These are phyloP conservation scores for Myiagra hebetior DNA, from an alignment of 2,113 vertebrate species.

Conservation along the genomic window DNA sequence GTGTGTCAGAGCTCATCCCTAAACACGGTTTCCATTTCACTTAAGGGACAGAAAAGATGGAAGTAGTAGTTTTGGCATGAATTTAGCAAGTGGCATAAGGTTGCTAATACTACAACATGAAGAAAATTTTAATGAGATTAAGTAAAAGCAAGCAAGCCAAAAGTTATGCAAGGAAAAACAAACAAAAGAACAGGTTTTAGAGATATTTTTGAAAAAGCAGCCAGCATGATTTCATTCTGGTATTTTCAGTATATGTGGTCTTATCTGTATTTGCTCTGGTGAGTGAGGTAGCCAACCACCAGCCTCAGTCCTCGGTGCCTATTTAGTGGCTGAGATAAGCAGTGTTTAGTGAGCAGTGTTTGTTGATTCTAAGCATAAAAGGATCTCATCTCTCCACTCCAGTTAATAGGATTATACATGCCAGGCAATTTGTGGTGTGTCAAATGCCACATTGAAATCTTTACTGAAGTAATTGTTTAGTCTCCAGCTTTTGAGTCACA, in stretches of 20 bases:
- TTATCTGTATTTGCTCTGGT: background rate
- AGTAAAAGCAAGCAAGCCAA: background rate
- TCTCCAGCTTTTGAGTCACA: background rate
- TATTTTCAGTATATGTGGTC: background rate
- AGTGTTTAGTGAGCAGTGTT: background rate
- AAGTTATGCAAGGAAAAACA: background rate
- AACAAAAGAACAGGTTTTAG: background rate
- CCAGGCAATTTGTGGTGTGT: background rate
- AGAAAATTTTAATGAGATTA: background rate
- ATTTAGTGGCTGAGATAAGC: conserved; percentile 10
- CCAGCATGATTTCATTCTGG: background rate
- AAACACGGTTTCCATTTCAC: background rate
- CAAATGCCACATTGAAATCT: conserved; percentile 3
- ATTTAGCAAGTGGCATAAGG: background rate
- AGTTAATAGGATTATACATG: conserved; percentile 28
- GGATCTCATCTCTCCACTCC: background rate
- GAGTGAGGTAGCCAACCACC: background rate
- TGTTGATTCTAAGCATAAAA: conserved; percentile 32
- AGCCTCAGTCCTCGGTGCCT: background rate
- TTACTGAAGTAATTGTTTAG: background rate
- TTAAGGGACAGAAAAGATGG: background rate
- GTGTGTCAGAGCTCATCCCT: background rate
- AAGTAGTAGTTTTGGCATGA: background rate
- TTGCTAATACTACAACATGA: background rate
- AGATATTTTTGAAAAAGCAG: background rate